These are phyloP conservation scores for Theristicus caerulescens DNA, from an alignment of 2,113 vertebrate genomes.

Conservation along the genomic window DNA sequence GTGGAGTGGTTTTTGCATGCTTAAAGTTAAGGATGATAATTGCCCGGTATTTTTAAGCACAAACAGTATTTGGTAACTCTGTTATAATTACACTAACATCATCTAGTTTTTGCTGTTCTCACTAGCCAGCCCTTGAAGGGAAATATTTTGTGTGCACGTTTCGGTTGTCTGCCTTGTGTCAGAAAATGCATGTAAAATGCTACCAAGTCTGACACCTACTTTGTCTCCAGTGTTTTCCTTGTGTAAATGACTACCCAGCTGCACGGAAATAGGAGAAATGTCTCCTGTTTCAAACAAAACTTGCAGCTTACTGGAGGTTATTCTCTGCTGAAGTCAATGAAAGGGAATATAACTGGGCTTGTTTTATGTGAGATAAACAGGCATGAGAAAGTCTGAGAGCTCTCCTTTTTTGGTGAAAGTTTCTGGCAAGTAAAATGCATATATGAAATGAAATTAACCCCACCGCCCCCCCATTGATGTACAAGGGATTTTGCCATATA, in stretches of 20 bases:
- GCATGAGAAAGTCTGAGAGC: not conserved
- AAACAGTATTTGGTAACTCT: not conserved
- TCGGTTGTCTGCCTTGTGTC: conserved; percentile 56
- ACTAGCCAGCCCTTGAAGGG: not conserved
- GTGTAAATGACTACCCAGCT: conserved; percentile 25
- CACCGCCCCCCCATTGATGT: fast-evolving
- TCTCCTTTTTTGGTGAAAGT: not conserved
- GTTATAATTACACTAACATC: not conserved
- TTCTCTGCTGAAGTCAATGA: not conserved
- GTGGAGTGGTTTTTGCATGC: not conserved
- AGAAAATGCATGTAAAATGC: conserved; percentile 49
- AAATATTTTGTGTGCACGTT: conserved; percentile 41
- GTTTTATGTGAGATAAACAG: not conserved
- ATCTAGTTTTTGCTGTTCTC: not conserved
- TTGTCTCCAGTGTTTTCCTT: conserved; percentile 48
- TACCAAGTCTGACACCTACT: conserved; percentile 59
- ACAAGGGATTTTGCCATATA: not conserved
- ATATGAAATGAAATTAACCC: not conserved
- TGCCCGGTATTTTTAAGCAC: not conserved
- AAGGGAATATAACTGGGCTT: not conserved
- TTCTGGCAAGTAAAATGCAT: not conserved
- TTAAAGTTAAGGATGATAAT: not conserved
- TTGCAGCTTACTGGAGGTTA: conserved; percentile 15
- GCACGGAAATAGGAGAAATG: not conserved
- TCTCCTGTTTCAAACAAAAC: not conserved